Evolutionary conservation across 2,113 vertebrate species (phyloP).

Genomic region (Callipepla squamata): DNA sequence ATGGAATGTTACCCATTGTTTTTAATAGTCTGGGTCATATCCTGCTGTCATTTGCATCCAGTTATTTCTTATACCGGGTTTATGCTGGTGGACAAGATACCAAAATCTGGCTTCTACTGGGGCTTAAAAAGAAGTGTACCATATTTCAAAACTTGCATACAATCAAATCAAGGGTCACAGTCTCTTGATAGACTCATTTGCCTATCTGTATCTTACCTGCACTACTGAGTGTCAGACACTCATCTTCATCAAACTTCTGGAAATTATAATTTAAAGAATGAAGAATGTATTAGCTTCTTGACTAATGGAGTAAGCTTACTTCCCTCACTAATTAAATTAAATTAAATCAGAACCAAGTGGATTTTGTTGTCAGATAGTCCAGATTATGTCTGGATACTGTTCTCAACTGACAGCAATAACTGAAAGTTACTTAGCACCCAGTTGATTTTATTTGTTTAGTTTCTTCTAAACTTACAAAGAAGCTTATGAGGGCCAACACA

Average conservation of each 20-base stretch:
- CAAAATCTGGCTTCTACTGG: neutral
- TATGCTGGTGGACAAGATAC: slow-evolving; percentile 50
- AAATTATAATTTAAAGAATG: neutral
- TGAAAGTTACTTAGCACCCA: slow-evolving; percentile 62
- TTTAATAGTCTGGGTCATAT: neutral
- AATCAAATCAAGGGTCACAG: slow-evolving; percentile 23
- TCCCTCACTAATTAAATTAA: neutral
- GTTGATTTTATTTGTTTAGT: slow-evolving; percentile 21
- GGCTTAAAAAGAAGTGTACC: slow-evolving; percentile 24
- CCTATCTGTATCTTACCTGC: neutral
- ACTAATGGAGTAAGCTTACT: slow-evolving; percentile 33
- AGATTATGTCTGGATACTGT: slow-evolving; percentile 22
- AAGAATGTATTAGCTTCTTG: slow-evolving; percentile 19
- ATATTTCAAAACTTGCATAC: neutral
- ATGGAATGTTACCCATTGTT: neutral
- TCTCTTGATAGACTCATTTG: slow-evolving; percentile 15
- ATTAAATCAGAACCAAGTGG: neutral
- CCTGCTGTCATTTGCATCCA: neutral
- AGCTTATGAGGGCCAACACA: slow-evolving; percentile 7
- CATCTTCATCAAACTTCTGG: slow-evolving; percentile 13
- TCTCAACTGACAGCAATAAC: slow-evolving; percentile 13
- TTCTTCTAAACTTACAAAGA: slow-evolving; percentile 53
- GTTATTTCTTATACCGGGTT: neutral
- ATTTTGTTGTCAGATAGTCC: slow-evolving; percentile 11
- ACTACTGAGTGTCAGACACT: neutral